Conservation (phyloP, 2,113 vertebrate genomes). For the Limnothrissa miodon region DNA sequence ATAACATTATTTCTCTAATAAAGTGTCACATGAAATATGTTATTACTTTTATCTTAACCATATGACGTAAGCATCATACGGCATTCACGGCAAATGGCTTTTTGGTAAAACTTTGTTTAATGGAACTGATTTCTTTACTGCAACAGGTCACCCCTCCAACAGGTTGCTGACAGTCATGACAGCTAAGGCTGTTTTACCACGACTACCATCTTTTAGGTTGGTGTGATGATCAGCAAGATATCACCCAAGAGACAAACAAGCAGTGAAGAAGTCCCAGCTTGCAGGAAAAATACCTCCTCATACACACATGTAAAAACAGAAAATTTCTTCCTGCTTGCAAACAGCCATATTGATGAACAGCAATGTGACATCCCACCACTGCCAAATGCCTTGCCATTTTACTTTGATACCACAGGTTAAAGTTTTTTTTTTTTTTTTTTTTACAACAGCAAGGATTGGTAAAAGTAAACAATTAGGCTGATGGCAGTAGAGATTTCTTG, state of each 20-base stretch:
- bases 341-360: neutral
- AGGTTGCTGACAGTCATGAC: neutral
- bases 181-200: neutral
- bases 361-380: neutral
- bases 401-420: neutral
- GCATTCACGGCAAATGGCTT: neutral
- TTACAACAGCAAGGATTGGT: neutral
- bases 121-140: neutral
- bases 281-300: neutral
- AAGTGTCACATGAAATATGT: conserved; percentile 10
- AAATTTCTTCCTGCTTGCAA: neutral
- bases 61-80: neutral
- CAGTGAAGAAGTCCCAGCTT: neutral
- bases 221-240: neutral
- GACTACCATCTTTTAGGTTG: neutral
- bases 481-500: conserved; percentile 2
- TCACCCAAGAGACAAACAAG: neutral
- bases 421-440: neutral
- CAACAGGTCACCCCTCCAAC: too few relatives aligned
- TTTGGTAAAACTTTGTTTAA: conserved; percentile 7
- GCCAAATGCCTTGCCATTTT: neutral
- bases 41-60: conserved; percentile 12
- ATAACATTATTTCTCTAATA: conserved; percentile 12
- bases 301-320: neutral
- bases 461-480: neutral